Evolutionary conservation across 2,113 vertebrate species (phyloP), one percentile per base, ranked within the genome.

Genomic region (Menidia beryllina): DNA sequence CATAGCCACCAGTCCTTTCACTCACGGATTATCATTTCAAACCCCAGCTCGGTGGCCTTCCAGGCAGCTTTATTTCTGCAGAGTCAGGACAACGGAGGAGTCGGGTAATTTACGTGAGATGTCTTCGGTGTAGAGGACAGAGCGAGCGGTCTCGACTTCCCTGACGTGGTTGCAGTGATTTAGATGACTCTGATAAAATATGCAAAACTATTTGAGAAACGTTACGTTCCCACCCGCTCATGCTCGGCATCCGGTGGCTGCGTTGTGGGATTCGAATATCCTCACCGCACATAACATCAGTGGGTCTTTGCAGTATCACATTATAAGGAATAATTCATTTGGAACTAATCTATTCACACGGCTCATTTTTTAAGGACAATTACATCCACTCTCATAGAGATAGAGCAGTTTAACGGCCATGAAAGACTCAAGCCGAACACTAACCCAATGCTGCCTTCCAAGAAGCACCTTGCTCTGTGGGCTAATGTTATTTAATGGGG

Each of bases 31-130:
- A 75, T 82, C 78, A 75, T 82, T 80, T 79, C 34, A 54, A 13
- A 75, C 77, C 62, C 66, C 53, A 76, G 62, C 71, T 63, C 52
- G 71, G 65, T 68, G 65, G 67, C 75, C 36, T 79, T 50, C 49
- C 5, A 23, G 53, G 64, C 45, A 51, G 20, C 53, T 53, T 21
- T 38, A 10, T 80, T 84, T 80, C 39, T 81, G 83, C 81, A 73
- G 41, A 66, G 57, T 85, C 78, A 65, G 45, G 38, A 74, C 20
- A 78, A 69, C 72, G 13, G n/a, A 55, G 53, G 41, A 26, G 24
- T 58, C 63, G 11, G 45, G 12, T 43, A 52, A 75, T 67, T 69
- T 71, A 78, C 39, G 64, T 17, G 14, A 43, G 47, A 50, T 57
- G n/a, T 36, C 56, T 61, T 72, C 60, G 76, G 27, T 20, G 1